A percentile compares a stretch with the other conserved stretches of the same genome.
Conservation (phyloP, 2,888 invertebrate genomes). For the Pilophorus perplexus region DNA sequence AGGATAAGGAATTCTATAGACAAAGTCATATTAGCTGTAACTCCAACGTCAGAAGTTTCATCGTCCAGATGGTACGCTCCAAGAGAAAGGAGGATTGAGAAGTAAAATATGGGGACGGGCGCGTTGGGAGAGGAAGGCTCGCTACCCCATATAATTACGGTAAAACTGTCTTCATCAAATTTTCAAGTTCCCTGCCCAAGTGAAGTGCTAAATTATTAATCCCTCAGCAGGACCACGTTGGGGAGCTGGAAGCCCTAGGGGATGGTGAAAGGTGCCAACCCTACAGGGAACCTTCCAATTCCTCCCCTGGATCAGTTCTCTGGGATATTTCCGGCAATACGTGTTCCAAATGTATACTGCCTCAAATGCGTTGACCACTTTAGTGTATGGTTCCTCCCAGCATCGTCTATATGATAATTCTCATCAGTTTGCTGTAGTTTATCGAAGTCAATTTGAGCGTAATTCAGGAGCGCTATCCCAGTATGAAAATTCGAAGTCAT, state of each 20-base stretch:
- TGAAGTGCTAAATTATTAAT: constrained; percentile 40
- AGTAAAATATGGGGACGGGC: too few species aligned
- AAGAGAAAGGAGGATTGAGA: too few species aligned
- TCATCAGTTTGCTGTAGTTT: too few species aligned
- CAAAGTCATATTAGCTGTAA: too few species aligned
- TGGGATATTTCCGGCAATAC: constrained; percentile 29
- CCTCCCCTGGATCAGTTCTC: constrained; percentile 25
- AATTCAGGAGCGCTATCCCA: too few species aligned
- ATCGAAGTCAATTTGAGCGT: too few species aligned
- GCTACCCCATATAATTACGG: constrained; percentile 40
- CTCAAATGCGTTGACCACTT: constrained; percentile 37
- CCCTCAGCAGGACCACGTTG: not conserved
- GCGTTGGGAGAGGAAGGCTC: too few species aligned
- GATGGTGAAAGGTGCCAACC: not conserved
- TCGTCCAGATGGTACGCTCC: too few species aligned
- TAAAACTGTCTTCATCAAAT: constrained; percentile 42
- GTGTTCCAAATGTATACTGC: constrained; percentile 42
- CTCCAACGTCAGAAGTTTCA: too few species aligned
- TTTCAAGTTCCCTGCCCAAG: constrained; percentile 29
- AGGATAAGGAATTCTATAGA: too few species aligned
- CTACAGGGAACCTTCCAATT: constrained; percentile 25
- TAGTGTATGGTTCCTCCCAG: constrained; percentile 26
- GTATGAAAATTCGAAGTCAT: too few species aligned
- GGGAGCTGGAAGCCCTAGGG: not conserved
- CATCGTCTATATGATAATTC: constrained; percentile 35